A percentile compares a stretch with the other conserved stretches of the same genome.
Conservation (phyloP, 1,140 invertebrate genomes). For the Scaptomyza graminum region DNA sequence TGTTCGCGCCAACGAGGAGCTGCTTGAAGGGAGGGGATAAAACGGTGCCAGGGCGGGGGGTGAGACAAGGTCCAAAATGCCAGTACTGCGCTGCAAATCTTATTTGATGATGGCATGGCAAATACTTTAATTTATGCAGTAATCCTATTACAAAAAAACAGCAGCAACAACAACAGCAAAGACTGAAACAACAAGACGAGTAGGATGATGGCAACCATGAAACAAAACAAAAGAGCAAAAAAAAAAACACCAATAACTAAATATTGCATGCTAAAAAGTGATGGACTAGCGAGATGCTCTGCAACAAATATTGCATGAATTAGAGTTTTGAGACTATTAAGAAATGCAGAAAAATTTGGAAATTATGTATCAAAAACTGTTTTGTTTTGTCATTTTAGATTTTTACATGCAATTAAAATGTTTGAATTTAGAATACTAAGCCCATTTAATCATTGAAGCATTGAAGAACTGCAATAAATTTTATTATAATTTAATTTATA, state of each 20-base stretch:
- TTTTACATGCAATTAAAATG: too few relatives aligned
- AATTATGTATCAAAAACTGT: neutral
- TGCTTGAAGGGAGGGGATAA: too few relatives aligned
- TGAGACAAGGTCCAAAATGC: neutral
- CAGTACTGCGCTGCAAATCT: conserved; percentile 65
- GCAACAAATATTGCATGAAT: neutral
- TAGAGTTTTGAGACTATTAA: too few relatives aligned
- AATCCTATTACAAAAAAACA: conserved; percentile 77
- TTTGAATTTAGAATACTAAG: too few relatives aligned
- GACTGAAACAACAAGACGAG: conserved; percentile 30
- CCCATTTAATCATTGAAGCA: too few relatives aligned
- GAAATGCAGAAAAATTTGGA: too few relatives aligned
- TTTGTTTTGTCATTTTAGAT: too few relatives aligned
- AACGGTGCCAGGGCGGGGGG: neutral
- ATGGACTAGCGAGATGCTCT: neutral
- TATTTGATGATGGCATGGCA: conserved; percentile 76
- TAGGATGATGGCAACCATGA: conserved; percentile 51
- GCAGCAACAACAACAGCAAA: conserved; percentile 38
- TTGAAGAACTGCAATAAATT: too few relatives aligned
- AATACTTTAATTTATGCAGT: conserved; percentile 81
- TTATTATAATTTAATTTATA: too few relatives aligned
- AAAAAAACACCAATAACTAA: neutral
- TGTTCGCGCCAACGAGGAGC: conserved; percentile 50
- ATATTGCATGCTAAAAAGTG: neutral
- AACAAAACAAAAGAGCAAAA: conserved; percentile 40